These are phyloP conservation scores for Heliconius nattereri DNA, from an alignment of 1,140 invertebrate species.

Conservation along the genomic window DNA sequence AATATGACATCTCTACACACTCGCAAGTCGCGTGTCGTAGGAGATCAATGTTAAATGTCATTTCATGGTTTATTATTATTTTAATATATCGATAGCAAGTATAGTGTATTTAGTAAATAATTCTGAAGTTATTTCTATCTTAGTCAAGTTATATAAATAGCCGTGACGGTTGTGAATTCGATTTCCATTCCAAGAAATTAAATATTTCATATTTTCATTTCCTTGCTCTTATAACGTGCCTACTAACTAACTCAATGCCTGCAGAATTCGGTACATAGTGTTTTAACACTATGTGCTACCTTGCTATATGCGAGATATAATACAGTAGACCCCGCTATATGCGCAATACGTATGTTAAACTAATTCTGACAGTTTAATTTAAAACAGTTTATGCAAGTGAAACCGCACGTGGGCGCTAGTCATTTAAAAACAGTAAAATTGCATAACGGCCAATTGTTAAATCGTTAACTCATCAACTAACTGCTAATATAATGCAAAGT, in stretches of 20 bases:
- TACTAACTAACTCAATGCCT: neutral
- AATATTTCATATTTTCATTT: too few species aligned
- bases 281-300: too few species aligned
- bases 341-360: too few species aligned
- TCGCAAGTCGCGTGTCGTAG: conserved; percentile 14
- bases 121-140: too few species aligned
- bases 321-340: too few species aligned
- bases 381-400: conserved; percentile 1
- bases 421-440: conserved; percentile 1
- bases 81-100: neutral
- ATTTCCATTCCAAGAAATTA: neutral
- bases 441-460: neutral
- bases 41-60: conserved; percentile 16
- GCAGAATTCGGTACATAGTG: too few species aligned
- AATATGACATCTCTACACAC: conserved; percentile 40
- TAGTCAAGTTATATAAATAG: too few species aligned
- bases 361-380: neutral
- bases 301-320: neutral
- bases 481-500: neutral
- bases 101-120: too few species aligned
- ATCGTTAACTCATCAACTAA: conserved; percentile 3
- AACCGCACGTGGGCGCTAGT: neutral
- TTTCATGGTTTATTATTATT: neutral
- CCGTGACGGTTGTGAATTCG: neutral
- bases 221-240: neutral